A percentile compares a stretch with the other conserved stretches of the same genome.
Conservation (phyloP, 2,888 invertebrate species). For the Drosophila dives region DNA sequence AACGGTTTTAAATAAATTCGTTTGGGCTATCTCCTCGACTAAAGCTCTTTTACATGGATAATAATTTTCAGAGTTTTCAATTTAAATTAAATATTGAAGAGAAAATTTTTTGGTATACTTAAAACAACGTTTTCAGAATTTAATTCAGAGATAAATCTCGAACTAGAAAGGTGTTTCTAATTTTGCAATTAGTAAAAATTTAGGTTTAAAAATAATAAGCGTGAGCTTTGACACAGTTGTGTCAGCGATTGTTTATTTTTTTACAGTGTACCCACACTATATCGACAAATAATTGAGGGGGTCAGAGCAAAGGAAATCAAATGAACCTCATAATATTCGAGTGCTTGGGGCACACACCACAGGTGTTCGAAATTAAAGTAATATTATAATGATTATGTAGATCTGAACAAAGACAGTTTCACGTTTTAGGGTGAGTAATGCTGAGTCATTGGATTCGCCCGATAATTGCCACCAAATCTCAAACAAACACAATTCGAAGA, state of each 20-base stretch:
- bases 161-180: background rate
- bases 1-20: background rate
- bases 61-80: background rate
- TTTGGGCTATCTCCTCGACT: background rate
- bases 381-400: slow-evolving; percentile 41
- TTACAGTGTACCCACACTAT: slow-evolving; percentile 6
- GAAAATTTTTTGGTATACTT: too few species aligned
- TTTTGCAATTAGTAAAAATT: rapidly evolving
- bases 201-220: background rate
- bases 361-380: slow-evolving; percentile 49
- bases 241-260: background rate
- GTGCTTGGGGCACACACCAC: slow-evolving; percentile 26
- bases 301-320: slow-evolving; percentile 11
- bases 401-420: slow-evolving; percentile 32
- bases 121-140: too few species aligned
- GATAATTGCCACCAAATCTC: slow-evolving; percentile 13
- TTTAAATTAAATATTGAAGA: background rate
- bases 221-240: background rate
- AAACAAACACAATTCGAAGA: slow-evolving; percentile 31
- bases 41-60: too few species aligned
- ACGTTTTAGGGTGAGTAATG: slow-evolving; percentile 77
- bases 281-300: slow-evolving; percentile 12
- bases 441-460: slow-evolving; percentile 48
- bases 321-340: slow-evolving; percentile 18
- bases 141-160: background rate